Percentiles rank a stretch among this genome's conserved stretches.
Evolutionary conservation across 2,888 invertebrate species (phyloP).

Genomic region (Scrobipalpa atriplicella): DNA sequence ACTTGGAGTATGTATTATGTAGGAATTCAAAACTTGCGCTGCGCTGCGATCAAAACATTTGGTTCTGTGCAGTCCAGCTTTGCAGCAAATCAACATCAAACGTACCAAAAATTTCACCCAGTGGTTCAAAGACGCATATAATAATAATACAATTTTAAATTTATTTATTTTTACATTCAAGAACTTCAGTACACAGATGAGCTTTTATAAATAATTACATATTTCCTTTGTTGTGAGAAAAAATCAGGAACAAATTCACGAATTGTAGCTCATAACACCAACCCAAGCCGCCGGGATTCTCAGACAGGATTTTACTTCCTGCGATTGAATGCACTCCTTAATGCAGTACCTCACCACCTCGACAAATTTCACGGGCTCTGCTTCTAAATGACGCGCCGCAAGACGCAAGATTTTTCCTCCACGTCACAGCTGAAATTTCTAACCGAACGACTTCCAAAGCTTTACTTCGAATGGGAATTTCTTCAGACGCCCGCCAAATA

Average conservation of each 20-base stretch:
- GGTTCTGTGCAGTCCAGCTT: too few relatives aligned
- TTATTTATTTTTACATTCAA: too few relatives aligned
- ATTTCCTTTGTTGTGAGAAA: too few relatives aligned
- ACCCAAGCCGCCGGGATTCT: background rate
- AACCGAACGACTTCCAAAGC: conserved; percentile 62
- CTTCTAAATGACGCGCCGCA: conserved; percentile 52
- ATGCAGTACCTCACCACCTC: conserved; percentile 31
- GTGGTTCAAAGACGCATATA: too few relatives aligned
- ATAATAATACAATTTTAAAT: too few relatives aligned
- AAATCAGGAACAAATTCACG: background rate
- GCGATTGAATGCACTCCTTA: conserved; percentile 28
- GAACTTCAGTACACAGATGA: too few relatives aligned
- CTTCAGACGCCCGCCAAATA: conserved; percentile 45
- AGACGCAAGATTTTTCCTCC: conserved; percentile 63
- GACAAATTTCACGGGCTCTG: conserved; percentile 75
- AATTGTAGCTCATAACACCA: background rate
- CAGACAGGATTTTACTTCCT: conserved; percentile 11
- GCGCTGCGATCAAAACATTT: too few relatives aligned
- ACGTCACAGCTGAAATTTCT: conserved; percentile 62
- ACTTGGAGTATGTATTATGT: too few relatives aligned
- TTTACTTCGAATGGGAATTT: conserved; percentile 51
- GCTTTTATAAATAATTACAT: too few relatives aligned
- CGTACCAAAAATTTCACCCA: too few relatives aligned
- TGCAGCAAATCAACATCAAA: too few relatives aligned
- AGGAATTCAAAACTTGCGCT: too few relatives aligned